Base-by-base conservation (phyloP, 2,113 vertebrate species). In the Dendrocopos noguchii region DNA sequence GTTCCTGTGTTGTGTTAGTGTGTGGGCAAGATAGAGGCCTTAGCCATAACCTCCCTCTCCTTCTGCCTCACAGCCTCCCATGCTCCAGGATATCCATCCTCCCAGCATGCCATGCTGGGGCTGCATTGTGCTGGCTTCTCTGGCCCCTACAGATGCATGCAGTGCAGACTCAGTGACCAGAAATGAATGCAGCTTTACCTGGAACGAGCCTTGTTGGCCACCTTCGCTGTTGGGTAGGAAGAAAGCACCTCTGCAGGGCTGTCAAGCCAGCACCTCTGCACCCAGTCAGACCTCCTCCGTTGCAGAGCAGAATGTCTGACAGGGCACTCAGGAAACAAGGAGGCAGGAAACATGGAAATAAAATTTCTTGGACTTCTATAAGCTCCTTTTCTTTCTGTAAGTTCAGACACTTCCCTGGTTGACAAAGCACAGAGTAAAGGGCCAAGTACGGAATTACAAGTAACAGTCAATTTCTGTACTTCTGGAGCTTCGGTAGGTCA, bases 101-200 rank as follows among this genome's bases (percentile, higher is more conserved):
- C 28, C 56, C 17, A 47, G 15, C 36, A 19, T 0, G 0, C 19
- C 21, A 3, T 3, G 16, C 18, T 46, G 15, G 19, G 50, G 21
- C 24, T n/a, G 15, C 17, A 21, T 39, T 47, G 12, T 42, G 22
- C 14, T 22, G 71, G 33, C 42, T 42, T 21, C 65, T 71, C 61
- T 31, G 47, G 29, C 34, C 74, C 71, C 36, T 17, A 25, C 7
- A 0, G 1, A 6, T 60, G 25, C 1, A 0, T 8, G 53, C 20
- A 72, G 77, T 8, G 4, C 65, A 63, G 52, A 42, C 15, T 24
- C 1, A 2, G 33, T 28, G 42, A 22, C 57, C 57, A 57, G 63
- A 75, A 87, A 68, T 11, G 28, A 7, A 67, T 13, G 28, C 64
- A 42, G 31, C 21, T 78, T 64, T 4, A 1, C 15, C 27, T 59